Evolutionary conservation across 2,888 invertebrate species (phyloP), one percentile per base, ranked within the genome.

Genomic region (Tuta absoluta): DNA sequence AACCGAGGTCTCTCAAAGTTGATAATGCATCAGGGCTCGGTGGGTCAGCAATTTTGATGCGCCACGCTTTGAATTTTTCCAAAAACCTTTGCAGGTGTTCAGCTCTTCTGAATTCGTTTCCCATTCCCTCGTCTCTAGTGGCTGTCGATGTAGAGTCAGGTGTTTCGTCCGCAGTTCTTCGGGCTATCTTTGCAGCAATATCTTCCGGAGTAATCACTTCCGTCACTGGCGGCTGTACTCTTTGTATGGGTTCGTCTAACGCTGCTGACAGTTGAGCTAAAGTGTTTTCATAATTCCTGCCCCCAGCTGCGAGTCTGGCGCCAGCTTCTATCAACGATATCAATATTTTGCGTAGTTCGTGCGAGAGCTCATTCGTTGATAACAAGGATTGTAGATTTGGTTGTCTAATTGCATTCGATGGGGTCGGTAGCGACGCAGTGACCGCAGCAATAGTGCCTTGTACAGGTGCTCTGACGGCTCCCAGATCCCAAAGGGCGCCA

Each of bases 301-400:
- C 89, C 0, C 86, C 82, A 0, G 91, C 90, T 0, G 91, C 91
- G 0, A 91, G 74, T 0, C 87, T 71, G 0, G 91, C 91, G 0
- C 91, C 91, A 0, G 89, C 90, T 76, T 91, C 91, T 33, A 91
- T 85, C 21, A 91, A 68, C 0, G 91, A 90, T 68, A 91, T 91
- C 0, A 91, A 68, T 28, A 91, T 91, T 68, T 91, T 91, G 2
- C 82, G 73, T 45, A 91, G 68, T 65, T 91, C 91, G 38, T 80
- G 86, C 0, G 91, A 85, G 2, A 91, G 64, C 67, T 91, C 91
- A 64, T 91, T 91, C 0, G 91, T 91, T 0, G 91, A 88, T 0
- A 91, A 72, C 1, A 91, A 67, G 0, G 91, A 86, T 64, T 91
- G 91, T 0, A 91, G 75, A 62, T 91, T 89, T 0, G 91, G 91